Base-by-base conservation (phyloP, 2,797 vertebrate species). In the Macrochelys suwanniensis region DNA sequence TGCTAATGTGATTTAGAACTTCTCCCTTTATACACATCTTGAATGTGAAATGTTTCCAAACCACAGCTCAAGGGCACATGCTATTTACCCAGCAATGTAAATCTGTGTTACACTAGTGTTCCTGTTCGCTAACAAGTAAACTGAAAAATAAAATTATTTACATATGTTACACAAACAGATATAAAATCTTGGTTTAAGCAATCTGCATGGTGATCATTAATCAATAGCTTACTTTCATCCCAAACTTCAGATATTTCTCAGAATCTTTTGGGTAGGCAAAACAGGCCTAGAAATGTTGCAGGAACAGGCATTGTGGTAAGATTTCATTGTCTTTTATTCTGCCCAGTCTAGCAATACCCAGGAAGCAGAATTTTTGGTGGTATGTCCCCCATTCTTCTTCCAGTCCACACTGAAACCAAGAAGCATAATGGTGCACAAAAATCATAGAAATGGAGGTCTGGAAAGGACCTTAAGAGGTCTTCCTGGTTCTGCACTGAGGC, bases 251-350 rank as follows among this genome's bases (percentile, higher is more conserved):
- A 5, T 56, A 87, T 23, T 3, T 51, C 51, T 26, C 9, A 61
- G 7, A 53, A 9, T 28, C 6, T 85, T 51, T 37, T 47, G 81
- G 26, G 4, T 71, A 7, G 33, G 31, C 19, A 93, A 87, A 93
- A 51, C 0, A 0, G 6, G 81, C 56, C 51, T 59, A 7, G 11
- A 59, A 74, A 2, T 21, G 5, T 28, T 65, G 25, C 49, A 42
- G 7, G 26, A 71, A 82, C 51, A 59, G 49, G 0, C 1, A 53
- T 17, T 37, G 33, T 84, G 88, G 16, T 71, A 47, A 88, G 5
- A 65, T 45, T 87, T 83, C 12, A 31, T 16, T 85, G 9, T 5
- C 87, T 19, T 89, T 56, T 80, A 26, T 82, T 85, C 82, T 51
- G 10, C 2, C 33, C 10, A 61, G 31, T 33, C 7, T 78, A 54